Conservation (phyloP, 64 coral and sea anemone genomes). For the Pachyseris speciosa region DNA sequence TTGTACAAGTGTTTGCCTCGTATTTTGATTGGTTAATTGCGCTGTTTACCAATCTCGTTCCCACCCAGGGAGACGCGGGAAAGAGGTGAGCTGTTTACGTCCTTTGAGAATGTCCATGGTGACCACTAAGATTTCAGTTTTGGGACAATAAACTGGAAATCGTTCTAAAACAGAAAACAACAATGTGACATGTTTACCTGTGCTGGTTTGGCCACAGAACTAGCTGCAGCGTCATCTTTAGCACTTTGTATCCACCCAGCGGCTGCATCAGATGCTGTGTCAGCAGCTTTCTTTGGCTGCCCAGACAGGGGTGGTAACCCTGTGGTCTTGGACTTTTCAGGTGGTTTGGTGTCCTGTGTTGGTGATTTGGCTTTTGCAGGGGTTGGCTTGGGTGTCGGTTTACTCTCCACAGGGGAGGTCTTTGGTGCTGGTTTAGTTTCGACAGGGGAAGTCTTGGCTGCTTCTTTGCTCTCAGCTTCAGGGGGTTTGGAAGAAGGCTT, state of each 20-base stretch:
- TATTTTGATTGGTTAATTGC: too few relatives aligned
- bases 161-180: background rate
- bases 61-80: too few relatives aligned
- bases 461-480: background rate
- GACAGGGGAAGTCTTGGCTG: conserved; percentile 16
- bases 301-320: conserved; percentile 9
- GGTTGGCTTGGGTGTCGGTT: background rate
- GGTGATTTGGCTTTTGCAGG: conserved; percentile 22
- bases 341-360: conserved; percentile 11
- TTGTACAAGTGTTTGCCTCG: too few relatives aligned
- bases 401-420: background rate
- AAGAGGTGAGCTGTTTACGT: too few relatives aligned
- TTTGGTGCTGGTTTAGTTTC: conserved; percentile 8
- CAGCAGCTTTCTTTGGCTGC: background rate
- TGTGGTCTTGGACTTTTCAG: background rate
- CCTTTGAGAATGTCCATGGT: too few relatives aligned
- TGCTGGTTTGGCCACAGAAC: conserved; percentile 8
- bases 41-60: too few relatives aligned
- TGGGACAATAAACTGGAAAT: too few relatives aligned
- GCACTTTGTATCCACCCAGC: conserved; percentile 91
- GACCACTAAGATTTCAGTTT: too few relatives aligned
- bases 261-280: conserved; percentile 80
- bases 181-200: conserved; percentile 58
- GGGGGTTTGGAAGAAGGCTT: background rate
- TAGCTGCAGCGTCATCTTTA: conserved; percentile 70